Base-by-base conservation (phyloP, 2,888 invertebrate species). In the Crematogaster levior region DNA sequence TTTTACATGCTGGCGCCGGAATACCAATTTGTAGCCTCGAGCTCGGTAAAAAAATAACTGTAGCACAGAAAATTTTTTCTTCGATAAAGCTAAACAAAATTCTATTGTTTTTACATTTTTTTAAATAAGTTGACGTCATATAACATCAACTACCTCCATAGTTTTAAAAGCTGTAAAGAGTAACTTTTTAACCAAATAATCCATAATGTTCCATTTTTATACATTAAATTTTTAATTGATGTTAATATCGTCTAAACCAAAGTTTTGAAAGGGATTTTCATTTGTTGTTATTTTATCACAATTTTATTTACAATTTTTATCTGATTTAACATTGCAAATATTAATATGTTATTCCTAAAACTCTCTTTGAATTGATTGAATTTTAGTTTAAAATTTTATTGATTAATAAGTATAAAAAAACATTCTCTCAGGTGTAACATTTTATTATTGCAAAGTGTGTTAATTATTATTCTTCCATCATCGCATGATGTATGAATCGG, bases 1-100 rank as follows among this genome's bases (percentile, higher is more conserved):
- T 51, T 75, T 75, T 75, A 75, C 75, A 51, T 27, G 24, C 48
- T 24, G 24, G 48, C 37, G 51, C 27, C 51, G n/a, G n/a, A 65
- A 51, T 51, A 51, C 27, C 66, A 66, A 75, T 66, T 40, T 66
- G 48, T 15, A 37, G 15, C 68, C 15, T 46, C 21, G n/a, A 51
- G 34, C 24, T 18, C 18, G 63, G 10, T 12, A n/a, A 63, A 75
- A 66, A 65, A 75, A n/a, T 63, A 53, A 51, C 6, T 37, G n/a
- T 48, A 15, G 1, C 9, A 1, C 7, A 9, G 24, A 51, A 53
- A 51, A 6, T 30, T 72, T 51, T 51, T 48, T 3, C 27, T 5
- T 30, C 10, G 7, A 21, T 5, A 1, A 12, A n/a, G 3, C 24
- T 43, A 3, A 5, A 40, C 7, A 66, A 43, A 34, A 40, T 27